Conservation (phyloP, 1,140 invertebrate species). For the Thaumatotibia leucotreta region DNA sequence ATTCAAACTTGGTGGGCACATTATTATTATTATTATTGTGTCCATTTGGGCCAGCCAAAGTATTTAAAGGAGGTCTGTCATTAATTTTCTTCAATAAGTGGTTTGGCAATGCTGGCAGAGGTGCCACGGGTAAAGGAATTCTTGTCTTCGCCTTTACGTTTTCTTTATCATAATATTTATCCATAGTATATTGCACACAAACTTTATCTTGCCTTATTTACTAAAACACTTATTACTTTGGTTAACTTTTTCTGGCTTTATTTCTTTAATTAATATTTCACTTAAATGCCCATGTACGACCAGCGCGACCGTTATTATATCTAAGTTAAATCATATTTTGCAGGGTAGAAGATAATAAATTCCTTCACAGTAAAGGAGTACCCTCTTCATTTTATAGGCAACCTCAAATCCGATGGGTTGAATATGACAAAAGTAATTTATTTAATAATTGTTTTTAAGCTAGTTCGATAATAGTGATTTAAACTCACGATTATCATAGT, state of each 20-base stretch:
- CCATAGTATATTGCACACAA: conserved; percentile 29
- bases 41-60: conserved; percentile 24
- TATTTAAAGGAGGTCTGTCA: conserved; percentile 41
- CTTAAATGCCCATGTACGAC: conserved; percentile 30
- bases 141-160: conserved; percentile 37
- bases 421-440: no score
- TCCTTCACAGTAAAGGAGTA: not conserved
- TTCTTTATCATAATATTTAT: conserved; percentile 38
- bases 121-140: conserved; percentile 48
- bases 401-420: no score
- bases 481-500: no score
- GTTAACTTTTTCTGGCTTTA: not conserved
- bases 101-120: conserved; percentile 43
- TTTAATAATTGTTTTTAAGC: no score
- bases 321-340: not conserved
- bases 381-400: no score
- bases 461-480: no score
- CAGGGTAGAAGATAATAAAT: not conserved
- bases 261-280: conserved; percentile 16
- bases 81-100: conserved; percentile 24
- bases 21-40: conserved; percentile 9
- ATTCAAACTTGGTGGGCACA: not conserved
- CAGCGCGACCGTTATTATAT: conserved; percentile 35
- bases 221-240: no score
- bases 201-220: no score